Percentiles rank a stretch among this genome's conserved stretches.
These are phyloP conservation scores for Brachionus koreanus DNA, from an alignment of 1,140 invertebrate species.

Conservation along the genomic window DNA sequence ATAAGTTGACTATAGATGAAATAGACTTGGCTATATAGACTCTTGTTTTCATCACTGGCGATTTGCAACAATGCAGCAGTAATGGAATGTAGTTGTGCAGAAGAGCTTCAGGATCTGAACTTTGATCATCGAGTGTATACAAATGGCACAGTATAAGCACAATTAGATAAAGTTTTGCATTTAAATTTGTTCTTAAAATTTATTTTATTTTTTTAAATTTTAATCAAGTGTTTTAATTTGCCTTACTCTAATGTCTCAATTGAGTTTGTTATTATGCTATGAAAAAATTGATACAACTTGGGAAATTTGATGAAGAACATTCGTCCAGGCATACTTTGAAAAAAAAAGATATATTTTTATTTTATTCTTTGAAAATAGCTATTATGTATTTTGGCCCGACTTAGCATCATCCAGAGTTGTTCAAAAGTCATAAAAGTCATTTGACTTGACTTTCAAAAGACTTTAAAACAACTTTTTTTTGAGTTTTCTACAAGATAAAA, in stretches of 20 bases:
- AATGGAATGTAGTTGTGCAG: constrained; percentile 34
- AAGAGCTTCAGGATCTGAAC: constrained; percentile 59
- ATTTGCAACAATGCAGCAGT: background rate
- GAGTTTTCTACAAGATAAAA: too few species aligned
- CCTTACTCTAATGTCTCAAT: constrained; percentile 53
- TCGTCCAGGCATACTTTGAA: constrained; percentile 62
- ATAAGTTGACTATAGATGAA: constrained; percentile 10
- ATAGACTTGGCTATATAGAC: constrained; percentile 12
- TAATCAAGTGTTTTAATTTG: background rate
- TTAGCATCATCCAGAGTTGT: too few species aligned
- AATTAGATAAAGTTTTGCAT: constrained; percentile 68
- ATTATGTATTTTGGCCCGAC: too few species aligned
- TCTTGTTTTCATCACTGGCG: constrained; percentile 41
- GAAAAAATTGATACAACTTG: constrained; percentile 71
- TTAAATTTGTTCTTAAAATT: constrained; percentile 56
- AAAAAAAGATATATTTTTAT: constrained; percentile 46
- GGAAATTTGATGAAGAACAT: constrained; percentile 82
- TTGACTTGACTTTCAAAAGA: too few species aligned
- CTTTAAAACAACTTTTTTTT: too few species aligned
- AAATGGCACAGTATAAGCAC: constrained; percentile 73
- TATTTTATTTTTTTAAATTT: background rate
- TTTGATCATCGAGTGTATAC: constrained; percentile 70
- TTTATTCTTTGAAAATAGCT: too few species aligned
- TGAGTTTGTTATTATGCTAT: constrained; percentile 64
- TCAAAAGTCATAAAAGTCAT: too few species aligned